These are phyloP conservation scores for Psittacula cyanocephala DNA, from an alignment of 2,113 vertebrate genomes.

Conservation along the genomic window DNA sequence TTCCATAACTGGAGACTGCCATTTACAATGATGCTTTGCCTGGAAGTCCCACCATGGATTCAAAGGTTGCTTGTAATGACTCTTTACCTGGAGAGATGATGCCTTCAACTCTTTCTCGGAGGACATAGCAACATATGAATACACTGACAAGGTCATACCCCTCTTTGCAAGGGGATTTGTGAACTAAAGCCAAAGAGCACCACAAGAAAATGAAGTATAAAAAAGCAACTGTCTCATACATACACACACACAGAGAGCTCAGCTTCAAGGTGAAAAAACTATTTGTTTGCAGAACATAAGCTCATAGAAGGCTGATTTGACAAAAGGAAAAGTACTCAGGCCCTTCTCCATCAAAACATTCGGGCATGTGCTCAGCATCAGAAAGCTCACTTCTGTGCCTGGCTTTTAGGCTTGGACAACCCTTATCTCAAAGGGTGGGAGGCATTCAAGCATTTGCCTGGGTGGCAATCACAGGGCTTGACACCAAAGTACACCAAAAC, in stretches of 20 bases:
- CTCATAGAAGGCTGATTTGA: neutral
- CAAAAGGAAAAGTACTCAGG: neutral
- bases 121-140: neutral
- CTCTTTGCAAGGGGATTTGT: neutral
- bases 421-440: neutral
- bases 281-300: neutral
- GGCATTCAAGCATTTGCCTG: neutral
- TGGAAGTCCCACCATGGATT: neutral
- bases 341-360: neutral
- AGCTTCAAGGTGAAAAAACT: neutral
- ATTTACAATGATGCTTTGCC: neutral
- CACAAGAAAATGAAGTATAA: neutral
- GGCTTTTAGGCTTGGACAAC: neutral
- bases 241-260: neutral
- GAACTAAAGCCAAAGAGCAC: neutral
- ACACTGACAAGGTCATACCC: neutral
- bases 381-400: neutral
- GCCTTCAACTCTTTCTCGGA: neutral
- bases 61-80: neutral
- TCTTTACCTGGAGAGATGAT: neutral
- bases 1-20: neutral
- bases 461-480: neutral
- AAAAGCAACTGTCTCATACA: accelerated
- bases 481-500: neutral
- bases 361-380: accelerated